Evolutionary conservation across 2,888 invertebrate genomes (phyloP), one percentile per base, ranked within the genome.

Genomic region (Tenthredo mesomela): DNA sequence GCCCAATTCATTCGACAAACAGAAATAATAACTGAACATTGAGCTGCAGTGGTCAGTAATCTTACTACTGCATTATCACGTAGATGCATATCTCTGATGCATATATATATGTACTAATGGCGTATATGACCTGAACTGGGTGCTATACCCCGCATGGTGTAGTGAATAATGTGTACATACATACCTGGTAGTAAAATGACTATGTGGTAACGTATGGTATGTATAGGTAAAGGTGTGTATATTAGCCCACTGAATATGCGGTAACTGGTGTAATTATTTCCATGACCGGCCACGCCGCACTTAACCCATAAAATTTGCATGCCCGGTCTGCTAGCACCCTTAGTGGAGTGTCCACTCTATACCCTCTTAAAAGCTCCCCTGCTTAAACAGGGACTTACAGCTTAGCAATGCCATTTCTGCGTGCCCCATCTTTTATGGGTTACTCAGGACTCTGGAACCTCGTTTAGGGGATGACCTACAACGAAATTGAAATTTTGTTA

Each of bases 271-370:
- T 90, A 90, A 90, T 90, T 90, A 90, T 90, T 90, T 90, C 90
- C 89, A 88, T 87, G 89, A 88, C 86, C 86, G 87, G 88, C 88
- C 87, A 87, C 86, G 86, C 88, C 89, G 86, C 89, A 89, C 90
- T 90, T 90, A 90, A 88, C 89, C 90, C 89, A 90, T 90, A 90
- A 90, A 90, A 90, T 90, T 90, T 90, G 88, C 90, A 90, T 90
- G 89, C 85, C 87, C 87, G 86, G 85, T 84, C 85, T 85, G 75
- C 83, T 71, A 84, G 84, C 84, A 82, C 84, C 84, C 84, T 85
- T 85, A 61, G 84, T 40, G 70, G 65, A 85, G 78, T 85, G 84
- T 85, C 84, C 84, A 85, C 84, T 85, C 47, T 85, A 77, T 78
- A 67, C 78, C 70, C 70, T 85, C 78, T 82, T 82, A 47, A 85